Base-by-base conservation (phyloP, 1,140 invertebrate genomes). In the Hyposmocoma kahamanoa region DNA sequence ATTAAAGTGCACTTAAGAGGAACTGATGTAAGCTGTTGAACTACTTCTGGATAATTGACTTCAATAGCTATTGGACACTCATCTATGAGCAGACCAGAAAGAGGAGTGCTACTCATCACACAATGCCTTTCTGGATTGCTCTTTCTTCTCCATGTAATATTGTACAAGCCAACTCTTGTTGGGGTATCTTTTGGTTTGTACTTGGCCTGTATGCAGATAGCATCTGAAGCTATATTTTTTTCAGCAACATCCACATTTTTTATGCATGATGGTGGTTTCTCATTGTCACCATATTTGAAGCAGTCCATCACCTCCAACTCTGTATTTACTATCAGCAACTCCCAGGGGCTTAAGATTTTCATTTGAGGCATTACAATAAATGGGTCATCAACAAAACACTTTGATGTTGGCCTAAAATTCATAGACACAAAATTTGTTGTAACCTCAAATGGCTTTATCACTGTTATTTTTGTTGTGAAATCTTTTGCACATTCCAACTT, bases 111-210 rank as follows among this genome's bases (percentile, higher is more conserved):
- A 39, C 83, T 87, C 75, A 79, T 83, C 13, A 85, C 71, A 67
- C 59, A 72, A 21, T 64, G 71, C 15, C 61, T 67, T 42, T 62
- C 38, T 13, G 50, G 22, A 46, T 59, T 68, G 34, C 43, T 56
- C 72, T 87, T 94, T 90, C 94, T 88, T 84, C 88, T 90, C 94
- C 94, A 96, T 63, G 89, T 89, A 17, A 96, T 87, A 1, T 90
- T 91, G 73, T 94, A 95, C 22, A 91, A 86, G 46, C 93, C 94
- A 11, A 93, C 88, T 61, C 88, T 88, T 1, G 87, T 81, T 5
- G 88, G 87, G 32, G 86, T 82, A 56, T 91, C 89, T 53, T 88
- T 88, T 21, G 78, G 71, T 50, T 75, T 76, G 48, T 69, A 66
- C 22, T 67, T 80, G 8, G 82, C 81, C 48, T 76, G 71, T 42